Base-by-base conservation (phyloP, 2,113 vertebrate genomes). In the Polypterus senegalus region DNA sequence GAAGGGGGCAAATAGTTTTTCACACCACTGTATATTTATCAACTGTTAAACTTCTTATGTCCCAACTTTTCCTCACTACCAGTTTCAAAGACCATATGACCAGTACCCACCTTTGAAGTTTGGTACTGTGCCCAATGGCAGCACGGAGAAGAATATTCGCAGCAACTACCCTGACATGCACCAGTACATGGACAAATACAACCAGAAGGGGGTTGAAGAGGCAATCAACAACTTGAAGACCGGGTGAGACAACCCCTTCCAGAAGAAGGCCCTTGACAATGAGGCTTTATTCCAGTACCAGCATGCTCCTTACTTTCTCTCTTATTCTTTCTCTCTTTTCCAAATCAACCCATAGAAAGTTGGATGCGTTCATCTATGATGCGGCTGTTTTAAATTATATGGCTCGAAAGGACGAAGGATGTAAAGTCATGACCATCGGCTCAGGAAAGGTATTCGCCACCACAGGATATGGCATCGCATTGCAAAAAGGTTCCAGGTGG, bases 101-200 rank as follows among this genome's bases (percentile, higher is more conserved):
- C 90, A 95, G 73, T 93, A 93, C 68, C 92, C 92, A 0, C 91
- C 92, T 61, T 80, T 95, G 64, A 92, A 92, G 77, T 95, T 95
- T 68, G 92, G 92, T 66, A 95, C 92, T 0, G 91, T 95, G 71
- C 91, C 92, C 73, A 95, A 95, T 3, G 91, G 92, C 69, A 93
- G 91, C 81, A 95, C 91, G 0, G 92, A 95, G 81, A 93, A 93
- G 79, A 95, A 95, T 66, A 95, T 94, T 69, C 90, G 91, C 67
- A 92, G 89, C 81, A 95, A 95, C 84, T 95, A 95, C 71, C 91
- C 90, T 5, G 91, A 86, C 75, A 95, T 95, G 92, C 90, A 95
- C 71, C 88, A 86, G 74, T 95, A 95, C 79, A 95, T 95, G 92
- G 85, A 90, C 67, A 91, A 90, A 69, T 92, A 95, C 81, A 94